phyloP scores from a whole-genome alignment of 2,113 vertebrate genomes.

The Eonycteris spelaea region DNA sequence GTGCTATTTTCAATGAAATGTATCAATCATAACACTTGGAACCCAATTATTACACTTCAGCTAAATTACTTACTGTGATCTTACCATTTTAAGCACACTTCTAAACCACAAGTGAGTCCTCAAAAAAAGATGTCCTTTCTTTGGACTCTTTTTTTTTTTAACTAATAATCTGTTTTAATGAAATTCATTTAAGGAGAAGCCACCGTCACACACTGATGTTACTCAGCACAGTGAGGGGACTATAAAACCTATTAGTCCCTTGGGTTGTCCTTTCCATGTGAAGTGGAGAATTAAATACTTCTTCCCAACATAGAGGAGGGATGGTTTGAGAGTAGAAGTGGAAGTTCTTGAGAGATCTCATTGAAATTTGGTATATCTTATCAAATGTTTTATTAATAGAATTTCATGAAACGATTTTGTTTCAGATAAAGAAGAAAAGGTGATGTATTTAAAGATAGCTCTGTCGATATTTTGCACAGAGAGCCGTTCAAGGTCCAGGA shows the following conservation, averaged over 20 bases:
- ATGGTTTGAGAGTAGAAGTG: neutral
- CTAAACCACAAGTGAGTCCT: slow-evolving; percentile 73
- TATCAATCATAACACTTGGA: slow-evolving; percentile 80
- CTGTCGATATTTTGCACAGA: neutral
- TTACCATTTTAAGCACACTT: slow-evolving; percentile 79
- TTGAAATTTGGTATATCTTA: slow-evolving; percentile 39
- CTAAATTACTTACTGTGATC: slow-evolving; percentile 77
- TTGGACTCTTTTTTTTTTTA: slow-evolving; percentile 31
- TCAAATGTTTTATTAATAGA: slow-evolving; percentile 23
- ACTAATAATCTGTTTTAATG: slow-evolving; percentile 75
- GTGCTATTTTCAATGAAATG: slow-evolving; percentile 78
- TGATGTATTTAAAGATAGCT: neutral
- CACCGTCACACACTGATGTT: slow-evolving; percentile 70
- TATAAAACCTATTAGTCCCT: slow-evolving; percentile 49
- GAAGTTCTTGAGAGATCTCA: neutral
- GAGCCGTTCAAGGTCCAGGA: neutral
- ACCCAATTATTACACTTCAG: slow-evolving; percentile 77
- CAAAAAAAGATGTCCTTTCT: slow-evolving; percentile 79
- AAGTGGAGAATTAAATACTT: slow-evolving; percentile 46
- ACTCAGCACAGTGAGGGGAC: slow-evolving; percentile 59
- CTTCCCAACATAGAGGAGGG: neutral
- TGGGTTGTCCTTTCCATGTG: slow-evolving; percentile 54
- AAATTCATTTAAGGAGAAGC: slow-evolving; percentile 72
- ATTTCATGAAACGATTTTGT: neutral
- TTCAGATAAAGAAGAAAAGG: slow-evolving; percentile 4